Evolutionary conservation across 2,797 vertebrate genomes (phyloP).

Genomic region (Synaphobranchus kaupii): DNA sequence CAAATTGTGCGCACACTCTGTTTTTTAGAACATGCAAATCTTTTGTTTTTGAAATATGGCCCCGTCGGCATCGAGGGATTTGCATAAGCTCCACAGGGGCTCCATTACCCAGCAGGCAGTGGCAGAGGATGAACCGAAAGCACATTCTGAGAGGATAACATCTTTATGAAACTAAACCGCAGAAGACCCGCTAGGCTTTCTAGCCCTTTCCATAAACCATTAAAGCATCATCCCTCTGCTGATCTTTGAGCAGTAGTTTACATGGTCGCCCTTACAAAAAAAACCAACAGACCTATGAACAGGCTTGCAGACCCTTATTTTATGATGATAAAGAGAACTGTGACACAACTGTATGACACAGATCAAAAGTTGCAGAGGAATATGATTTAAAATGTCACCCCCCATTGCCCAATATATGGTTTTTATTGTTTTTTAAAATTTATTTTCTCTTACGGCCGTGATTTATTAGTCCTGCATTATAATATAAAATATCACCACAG

Average conservation of each 20-base stretch:
- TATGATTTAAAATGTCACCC: neutral
- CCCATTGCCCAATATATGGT: too few relatives aligned
- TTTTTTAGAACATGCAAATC: neutral
- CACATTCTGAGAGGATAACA: neutral
- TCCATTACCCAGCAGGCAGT: neutral
- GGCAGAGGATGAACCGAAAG: neutral
- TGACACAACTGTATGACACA: neutral
- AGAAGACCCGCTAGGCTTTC: neutral
- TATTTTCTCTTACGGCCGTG: neutral
- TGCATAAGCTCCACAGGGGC: neutral
- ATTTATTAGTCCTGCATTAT: neutral
- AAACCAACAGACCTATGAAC: too few relatives aligned
- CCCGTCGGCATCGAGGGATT: neutral
- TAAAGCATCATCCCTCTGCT: neutral
- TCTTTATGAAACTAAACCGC: neutral
- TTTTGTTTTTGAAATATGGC: neutral
- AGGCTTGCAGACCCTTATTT: too few relatives aligned
- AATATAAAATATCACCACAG: slow-evolving; percentile 3
- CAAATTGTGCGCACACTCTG: neutral
- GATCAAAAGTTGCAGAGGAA: neutral
- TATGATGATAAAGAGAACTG: too few relatives aligned
- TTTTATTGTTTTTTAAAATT: too few relatives aligned
- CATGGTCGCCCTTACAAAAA: too few relatives aligned
- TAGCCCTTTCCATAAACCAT: neutral
- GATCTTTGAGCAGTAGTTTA: neutral